Conservation (phyloP, 2,888 invertebrate genomes). For the Pemphredon lugubris region DNA sequence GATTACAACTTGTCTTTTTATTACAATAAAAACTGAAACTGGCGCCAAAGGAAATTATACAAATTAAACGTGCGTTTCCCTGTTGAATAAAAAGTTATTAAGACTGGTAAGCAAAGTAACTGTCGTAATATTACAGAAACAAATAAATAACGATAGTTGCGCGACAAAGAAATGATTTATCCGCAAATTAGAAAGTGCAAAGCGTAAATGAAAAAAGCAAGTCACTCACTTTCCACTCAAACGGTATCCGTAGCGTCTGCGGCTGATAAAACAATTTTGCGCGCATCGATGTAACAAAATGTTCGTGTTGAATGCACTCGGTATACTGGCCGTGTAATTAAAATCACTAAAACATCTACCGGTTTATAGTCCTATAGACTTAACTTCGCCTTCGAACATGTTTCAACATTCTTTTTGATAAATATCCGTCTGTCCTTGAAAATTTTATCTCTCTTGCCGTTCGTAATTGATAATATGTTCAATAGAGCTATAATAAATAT, state of each 20-base stretch:
- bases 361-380: slow-evolving; percentile 51
- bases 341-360: slow-evolving; percentile 36
- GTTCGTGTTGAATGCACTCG: slow-evolving; percentile 8
- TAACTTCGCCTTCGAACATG: not conserved
- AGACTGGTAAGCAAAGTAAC: not conserved
- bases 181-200: not conserved
- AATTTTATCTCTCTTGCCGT: not conserved
- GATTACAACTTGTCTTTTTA: not conserved
- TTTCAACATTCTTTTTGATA: not conserved
- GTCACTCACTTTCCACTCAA: not conserved
- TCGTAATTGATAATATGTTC: slow-evolving; percentile 11
- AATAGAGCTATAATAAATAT: slow-evolving; percentile 45
- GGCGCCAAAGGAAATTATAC: not conserved
- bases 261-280: slow-evolving; percentile 12
- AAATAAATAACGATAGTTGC: slow-evolving; percentile 14
- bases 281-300: slow-evolving; percentile 16
- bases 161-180: not conserved
- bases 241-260: not conserved
- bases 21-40: not conserved
- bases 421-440: slow-evolving; percentile 3
- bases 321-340: slow-evolving; percentile 51
- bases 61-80: too few relatives aligned
- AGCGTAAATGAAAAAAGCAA: not conserved
- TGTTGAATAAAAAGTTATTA: too few relatives aligned
- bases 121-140: not conserved